Evolutionary conservation across 2,888 invertebrate species (phyloP), one percentile per base, ranked within the genome.

Genomic region (Nemotelus nigrinus): DNA sequence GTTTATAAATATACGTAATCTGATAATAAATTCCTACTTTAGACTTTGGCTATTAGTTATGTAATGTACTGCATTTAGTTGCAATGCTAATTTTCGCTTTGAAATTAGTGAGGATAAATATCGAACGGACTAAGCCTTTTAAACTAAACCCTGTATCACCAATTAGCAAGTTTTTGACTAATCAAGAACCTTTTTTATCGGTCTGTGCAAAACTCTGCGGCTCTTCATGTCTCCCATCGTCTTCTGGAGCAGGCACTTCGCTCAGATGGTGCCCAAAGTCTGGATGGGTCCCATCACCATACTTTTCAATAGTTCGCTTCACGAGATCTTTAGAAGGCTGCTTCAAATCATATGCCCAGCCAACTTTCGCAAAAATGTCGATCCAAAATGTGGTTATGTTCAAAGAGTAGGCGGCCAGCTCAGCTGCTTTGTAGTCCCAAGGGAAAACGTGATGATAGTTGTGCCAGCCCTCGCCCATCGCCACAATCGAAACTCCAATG

Each of bases 381-480:
- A 96, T 88, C 71, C 92, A 85, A 57, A 90, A 84, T 0, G 94
- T 93, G 1, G 95, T 94, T 0, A 90, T 72, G 84, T 95, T 95
- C n/a, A 91, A 84, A 80, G 90, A 85, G 79, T 90, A 89, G 64
- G 86, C 88, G 10, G 94, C 94, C n/a, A 95, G 88, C 85, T 97
- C 97, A 4, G 95, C 93, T 45, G 96, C 94, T 83, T 95, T 94
- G 89, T 97, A 97, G 86, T 97, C 97, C 93, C 95, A 95, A 0
- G 96, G 96, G 87, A 97, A 97, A 0, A 93, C 93, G 87, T 97
- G 97, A 85, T 97, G 97, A 86, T 95, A 97, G 88, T 97, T 97
- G 88, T 97, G 97, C 94, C 95, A 97, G 3, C 97, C 97, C 86
- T 96, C 96, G 0, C 96, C 96, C 87, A 94, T 89, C 0, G 94